Percentiles rank a stretch among this genome's conserved stretches.
These are phyloP conservation scores for Muscicapa striata DNA, from an alignment of 2,797 vertebrate genomes.

Conservation along the genomic window DNA sequence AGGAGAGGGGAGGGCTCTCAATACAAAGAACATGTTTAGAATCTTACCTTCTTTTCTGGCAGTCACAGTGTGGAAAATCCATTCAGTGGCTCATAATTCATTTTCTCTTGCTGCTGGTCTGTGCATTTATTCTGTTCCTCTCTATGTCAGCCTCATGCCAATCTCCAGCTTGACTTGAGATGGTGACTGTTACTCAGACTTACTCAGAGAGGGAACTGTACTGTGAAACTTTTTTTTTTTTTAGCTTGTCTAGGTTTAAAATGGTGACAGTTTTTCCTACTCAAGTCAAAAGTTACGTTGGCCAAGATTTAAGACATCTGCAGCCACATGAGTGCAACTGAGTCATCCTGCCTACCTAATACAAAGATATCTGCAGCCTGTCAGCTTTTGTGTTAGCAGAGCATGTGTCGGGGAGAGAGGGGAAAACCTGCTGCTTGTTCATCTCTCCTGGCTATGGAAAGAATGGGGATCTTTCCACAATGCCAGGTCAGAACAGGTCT, in stretches of 20 bases:
- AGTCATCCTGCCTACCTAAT: constrained; percentile 2
- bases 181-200: constrained; percentile 10
- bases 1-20: background rate
- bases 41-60: background rate
- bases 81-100: background rate
- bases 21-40: background rate
- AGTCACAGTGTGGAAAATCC: background rate
- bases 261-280: background rate
- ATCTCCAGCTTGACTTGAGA: background rate
- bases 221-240: constrained; percentile 1
- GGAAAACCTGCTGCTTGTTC: background rate
- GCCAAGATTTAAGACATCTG: constrained; percentile 34
- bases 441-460: background rate
- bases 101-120: background rate
- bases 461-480: background rate
- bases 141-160: background rate
- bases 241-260: background rate
- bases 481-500: background rate
- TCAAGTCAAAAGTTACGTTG: constrained; percentile 5
- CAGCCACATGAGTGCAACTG: background rate
- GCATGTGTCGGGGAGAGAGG: background rate
- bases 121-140: constrained; percentile 8
- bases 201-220: constrained; percentile 5
- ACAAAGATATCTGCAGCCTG: background rate
- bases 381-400: background rate